These are phyloP conservation scores for Spondyliosoma cantharus DNA, from an alignment of 2,797 vertebrate species.

Conservation along the genomic window DNA sequence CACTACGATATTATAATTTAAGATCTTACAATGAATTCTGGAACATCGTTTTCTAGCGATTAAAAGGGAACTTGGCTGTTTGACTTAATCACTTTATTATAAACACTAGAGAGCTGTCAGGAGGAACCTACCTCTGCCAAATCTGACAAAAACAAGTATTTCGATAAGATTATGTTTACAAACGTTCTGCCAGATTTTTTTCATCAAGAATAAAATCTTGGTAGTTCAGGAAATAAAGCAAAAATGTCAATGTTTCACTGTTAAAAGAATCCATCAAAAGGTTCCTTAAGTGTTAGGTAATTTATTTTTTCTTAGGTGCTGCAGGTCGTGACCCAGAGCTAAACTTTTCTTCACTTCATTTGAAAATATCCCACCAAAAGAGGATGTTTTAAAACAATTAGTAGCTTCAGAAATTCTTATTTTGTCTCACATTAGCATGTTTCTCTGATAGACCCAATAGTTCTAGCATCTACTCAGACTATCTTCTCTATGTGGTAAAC, in stretches of 20 bases:
- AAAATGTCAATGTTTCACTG: neutral
- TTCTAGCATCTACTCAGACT: neutral
- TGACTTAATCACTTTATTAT: neutral
- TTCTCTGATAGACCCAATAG: neutral
- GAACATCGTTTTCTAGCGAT: neutral
- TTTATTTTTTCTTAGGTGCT: no score
- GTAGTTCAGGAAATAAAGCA: neutral
- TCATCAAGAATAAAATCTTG: neutral
- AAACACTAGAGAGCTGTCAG: neutral
- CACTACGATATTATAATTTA: neutral
- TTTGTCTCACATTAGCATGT: neutral
- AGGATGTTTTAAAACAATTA: neutral
- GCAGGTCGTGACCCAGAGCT: neutral
- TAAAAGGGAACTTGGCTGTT: neutral
- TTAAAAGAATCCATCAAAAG: neutral
- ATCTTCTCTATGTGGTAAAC: neutral
- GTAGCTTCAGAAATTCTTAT: constrained; percentile 1
- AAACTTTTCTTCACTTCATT: neutral
- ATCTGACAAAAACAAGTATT: neutral
- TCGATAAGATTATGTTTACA: neutral
- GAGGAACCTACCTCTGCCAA: neutral
- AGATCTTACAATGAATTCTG: neutral
- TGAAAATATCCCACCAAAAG: neutral
- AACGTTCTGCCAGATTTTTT: neutral
- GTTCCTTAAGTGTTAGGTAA: no score